Evolutionary conservation across 2,797 vertebrate species (phyloP).

Genomic region (Hemitrygon akajei): DNA sequence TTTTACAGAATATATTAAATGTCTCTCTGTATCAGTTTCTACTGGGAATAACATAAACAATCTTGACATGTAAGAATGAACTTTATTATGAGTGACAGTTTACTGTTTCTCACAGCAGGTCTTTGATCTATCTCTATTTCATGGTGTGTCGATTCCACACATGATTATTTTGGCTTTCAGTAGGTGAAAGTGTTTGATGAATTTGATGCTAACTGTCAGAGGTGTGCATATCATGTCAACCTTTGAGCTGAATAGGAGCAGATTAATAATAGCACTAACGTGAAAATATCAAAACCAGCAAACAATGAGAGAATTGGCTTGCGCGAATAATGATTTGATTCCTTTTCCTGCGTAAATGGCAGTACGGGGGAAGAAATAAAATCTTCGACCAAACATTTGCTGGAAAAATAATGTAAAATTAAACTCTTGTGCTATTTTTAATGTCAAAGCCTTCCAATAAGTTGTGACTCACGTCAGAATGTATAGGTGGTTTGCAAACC

Average conservation of each 20-base stretch:
- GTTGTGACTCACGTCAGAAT: not conserved
- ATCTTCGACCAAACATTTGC: not conserved
- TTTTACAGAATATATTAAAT: constrained; percentile 27
- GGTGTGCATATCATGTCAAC: constrained; percentile 65
- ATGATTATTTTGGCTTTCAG: constrained; percentile 78
- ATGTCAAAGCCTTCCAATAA: not conserved
- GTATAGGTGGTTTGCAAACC: too few species aligned
- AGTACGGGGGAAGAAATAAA: not conserved
- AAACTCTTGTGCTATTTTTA: not conserved
- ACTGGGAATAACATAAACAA: constrained; percentile 28
- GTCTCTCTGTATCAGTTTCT: constrained; percentile 28
- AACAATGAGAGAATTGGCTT: constrained; percentile 67
- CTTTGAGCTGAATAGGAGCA: constrained; percentile 70
- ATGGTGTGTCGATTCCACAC: constrained; percentile 70
- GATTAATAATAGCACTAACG: constrained; percentile 81
- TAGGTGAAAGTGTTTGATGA: constrained; percentile 78
- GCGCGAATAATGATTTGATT: constrained; percentile 62
- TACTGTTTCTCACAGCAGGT: constrained; percentile 70
- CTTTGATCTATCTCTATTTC: constrained; percentile 75
- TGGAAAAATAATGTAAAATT: not conserved
- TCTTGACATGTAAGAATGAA: constrained; percentile 55
- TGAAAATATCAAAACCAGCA: constrained; percentile 61
- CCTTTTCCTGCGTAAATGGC: constrained; percentile 42
- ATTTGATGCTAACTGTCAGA: constrained; percentile 86
- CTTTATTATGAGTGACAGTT: constrained; percentile 74